A percentile compares a stretch with the other conserved stretches of the same genome.
Conservation (phyloP, 1,140 invertebrate genomes). For the Elysia chlorotica region DNA sequence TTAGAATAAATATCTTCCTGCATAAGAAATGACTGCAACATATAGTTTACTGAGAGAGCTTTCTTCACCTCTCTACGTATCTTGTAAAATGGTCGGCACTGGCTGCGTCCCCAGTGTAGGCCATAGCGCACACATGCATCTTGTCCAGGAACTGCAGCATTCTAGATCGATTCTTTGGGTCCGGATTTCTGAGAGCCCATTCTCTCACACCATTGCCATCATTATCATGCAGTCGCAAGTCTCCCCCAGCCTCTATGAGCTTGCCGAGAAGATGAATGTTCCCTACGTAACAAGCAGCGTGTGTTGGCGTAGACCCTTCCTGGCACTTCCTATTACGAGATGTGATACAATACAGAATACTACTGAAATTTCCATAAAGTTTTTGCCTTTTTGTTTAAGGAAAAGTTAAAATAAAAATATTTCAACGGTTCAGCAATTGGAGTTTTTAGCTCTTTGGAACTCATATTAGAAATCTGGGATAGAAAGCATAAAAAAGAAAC, state of each 20-base stretch:
- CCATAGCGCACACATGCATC: slow-evolving; percentile 44
- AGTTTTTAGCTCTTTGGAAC: too few relatives aligned
- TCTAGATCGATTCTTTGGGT: slow-evolving; percentile 39
- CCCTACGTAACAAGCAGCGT: slow-evolving; percentile 60
- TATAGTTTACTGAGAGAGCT: too few relatives aligned
- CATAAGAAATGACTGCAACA: neutral
- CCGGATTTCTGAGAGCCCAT: slow-evolving; percentile 49
- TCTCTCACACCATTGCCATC: slow-evolving; percentile 43
- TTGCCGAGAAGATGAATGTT: slow-evolving; percentile 51
- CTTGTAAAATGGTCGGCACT: neutral
- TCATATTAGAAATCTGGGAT: too few relatives aligned
- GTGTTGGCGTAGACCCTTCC: slow-evolving; percentile 60
- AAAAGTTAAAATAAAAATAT: too few relatives aligned
- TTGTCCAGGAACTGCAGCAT: slow-evolving; percentile 43
- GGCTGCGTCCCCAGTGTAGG: slow-evolving; percentile 35
- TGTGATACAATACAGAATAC: too few relatives aligned
- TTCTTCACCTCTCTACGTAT: neutral
- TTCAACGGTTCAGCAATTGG: too few relatives aligned
- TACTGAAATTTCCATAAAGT: too few relatives aligned
- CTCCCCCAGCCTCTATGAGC: slow-evolving; percentile 61
- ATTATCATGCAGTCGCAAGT: slow-evolving; percentile 61
- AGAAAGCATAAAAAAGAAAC: too few relatives aligned
- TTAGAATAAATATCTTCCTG: neutral
- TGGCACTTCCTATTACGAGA: slow-evolving; percentile 38
- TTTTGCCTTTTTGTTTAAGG: too few relatives aligned